phyloP scores from a whole-genome alignment of 2,797 vertebrate species.

The Podargus strigoides region DNA sequence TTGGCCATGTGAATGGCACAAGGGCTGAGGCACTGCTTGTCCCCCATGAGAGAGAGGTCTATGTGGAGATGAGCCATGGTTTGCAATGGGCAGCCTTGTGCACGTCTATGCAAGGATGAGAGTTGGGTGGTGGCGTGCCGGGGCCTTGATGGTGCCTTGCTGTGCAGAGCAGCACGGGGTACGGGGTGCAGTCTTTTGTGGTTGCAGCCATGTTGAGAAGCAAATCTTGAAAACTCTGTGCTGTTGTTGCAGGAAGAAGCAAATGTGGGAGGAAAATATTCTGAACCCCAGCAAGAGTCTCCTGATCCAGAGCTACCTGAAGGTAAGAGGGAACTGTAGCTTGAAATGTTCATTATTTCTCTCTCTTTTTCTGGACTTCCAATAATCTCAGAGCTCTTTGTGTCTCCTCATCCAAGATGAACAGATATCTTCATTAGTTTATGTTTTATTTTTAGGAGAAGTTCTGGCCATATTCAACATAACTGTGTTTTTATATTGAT shows the following conservation, averaged over 20 bases:
- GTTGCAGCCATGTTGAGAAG: rapidly evolving
- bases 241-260: constrained; percentile 61
- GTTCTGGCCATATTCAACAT: neutral
- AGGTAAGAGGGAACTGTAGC: constrained; percentile 38
- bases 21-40: neutral
- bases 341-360: neutral
- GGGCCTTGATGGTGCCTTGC: rapidly evolving
- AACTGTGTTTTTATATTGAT: neutral
- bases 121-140: neutral
- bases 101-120: neutral
- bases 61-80: neutral
- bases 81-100: neutral
- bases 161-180: rapidly evolving
- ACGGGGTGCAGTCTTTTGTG: neutral
- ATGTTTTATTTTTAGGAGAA: neutral
- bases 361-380: neutral
- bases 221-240: neutral
- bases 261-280: constrained; percentile 71
- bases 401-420: neutral
- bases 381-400: neutral
- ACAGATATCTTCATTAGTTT: neutral
- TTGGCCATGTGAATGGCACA: neutral
- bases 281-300: constrained; percentile 71
- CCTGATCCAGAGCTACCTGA: constrained; percentile 53
- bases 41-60: neutral